These are phyloP conservation scores for Synergus laeviventris DNA, from an alignment of 2,888 invertebrate genomes.

Conservation along the genomic window DNA sequence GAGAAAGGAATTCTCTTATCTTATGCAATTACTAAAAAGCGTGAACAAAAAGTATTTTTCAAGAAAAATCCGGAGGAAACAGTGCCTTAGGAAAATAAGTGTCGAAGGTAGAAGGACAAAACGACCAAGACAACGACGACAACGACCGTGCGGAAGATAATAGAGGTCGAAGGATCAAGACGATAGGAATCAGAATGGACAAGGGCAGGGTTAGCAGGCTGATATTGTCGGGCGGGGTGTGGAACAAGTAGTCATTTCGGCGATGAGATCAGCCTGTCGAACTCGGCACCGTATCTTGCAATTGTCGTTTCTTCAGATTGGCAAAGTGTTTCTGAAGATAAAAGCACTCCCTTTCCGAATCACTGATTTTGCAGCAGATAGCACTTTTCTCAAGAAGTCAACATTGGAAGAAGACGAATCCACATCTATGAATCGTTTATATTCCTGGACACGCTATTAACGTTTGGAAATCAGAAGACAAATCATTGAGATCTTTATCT, in stretches of 20 bases:
- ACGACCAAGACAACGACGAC: neutral
- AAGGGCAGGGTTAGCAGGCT: constrained; percentile 75
- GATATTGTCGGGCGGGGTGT: constrained; percentile 76
- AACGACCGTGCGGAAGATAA: constrained; percentile 40
- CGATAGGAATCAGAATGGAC: constrained; percentile 43
- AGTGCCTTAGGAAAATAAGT: neutral
- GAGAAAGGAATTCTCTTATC: neutral
- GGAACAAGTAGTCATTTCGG: constrained; percentile 74
- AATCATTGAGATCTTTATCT: neutral
- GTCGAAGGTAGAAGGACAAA: neutral
- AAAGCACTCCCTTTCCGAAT: constrained; percentile 43
- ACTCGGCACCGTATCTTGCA: constrained; percentile 71
- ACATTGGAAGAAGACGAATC: neutral
- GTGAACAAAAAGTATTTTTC: no score
- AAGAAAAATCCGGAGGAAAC: neutral
- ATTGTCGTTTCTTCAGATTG: constrained; percentile 53
- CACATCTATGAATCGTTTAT: neutral
- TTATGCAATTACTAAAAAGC: neutral
- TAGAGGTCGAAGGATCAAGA: constrained; percentile 45
- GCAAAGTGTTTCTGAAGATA: constrained; percentile 44
- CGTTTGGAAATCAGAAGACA: neutral
- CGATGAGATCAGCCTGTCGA: constrained; percentile 77
- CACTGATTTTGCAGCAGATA: constrained; percentile 23
- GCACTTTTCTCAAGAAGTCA: neutral
- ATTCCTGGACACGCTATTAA: neutral